These are phyloP conservation scores for Xiphorhynchus erythropygius DNA, from an alignment of 2,797 vertebrate species.

Conservation along the genomic window DNA sequence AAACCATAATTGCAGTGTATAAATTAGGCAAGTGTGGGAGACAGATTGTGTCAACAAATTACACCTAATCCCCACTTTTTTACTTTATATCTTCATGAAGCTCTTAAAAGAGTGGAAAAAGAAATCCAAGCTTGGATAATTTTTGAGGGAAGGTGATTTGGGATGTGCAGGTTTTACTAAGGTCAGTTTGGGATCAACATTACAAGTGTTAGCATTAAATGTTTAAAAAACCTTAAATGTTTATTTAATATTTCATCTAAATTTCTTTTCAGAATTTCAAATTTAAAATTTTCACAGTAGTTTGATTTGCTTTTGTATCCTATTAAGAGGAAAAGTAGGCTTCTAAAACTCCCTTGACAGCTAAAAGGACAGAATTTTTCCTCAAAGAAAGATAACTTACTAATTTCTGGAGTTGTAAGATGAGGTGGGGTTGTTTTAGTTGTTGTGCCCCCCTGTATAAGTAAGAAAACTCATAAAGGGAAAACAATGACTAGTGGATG, in stretches of 20 bases:
- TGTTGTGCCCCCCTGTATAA: accelerated
- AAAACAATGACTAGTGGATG: neutral
- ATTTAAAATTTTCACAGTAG: neutral
- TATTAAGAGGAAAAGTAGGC: neutral
- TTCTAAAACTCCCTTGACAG: neutral
- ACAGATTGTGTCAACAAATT: neutral
- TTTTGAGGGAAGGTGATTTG: neutral
- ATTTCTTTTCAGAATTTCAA: slow-evolving; percentile 21
- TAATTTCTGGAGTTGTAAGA: neutral
- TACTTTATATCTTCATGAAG: neutral
- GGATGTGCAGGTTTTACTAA: neutral
- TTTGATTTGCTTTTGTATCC: neutral
- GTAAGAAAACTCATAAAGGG: neutral
- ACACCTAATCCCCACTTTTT: neutral
- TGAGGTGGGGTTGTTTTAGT: neutral
- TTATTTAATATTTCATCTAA: neutral
- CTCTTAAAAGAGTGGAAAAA: neutral
- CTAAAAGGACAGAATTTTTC: neutral
- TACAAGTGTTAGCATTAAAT: neutral
- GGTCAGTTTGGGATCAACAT: slow-evolving; percentile 6
- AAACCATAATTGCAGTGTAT: neutral
- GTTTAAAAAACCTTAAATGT: neutral
- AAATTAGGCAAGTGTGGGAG: neutral
- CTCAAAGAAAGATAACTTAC: neutral
- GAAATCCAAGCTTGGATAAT: neutral